phyloP scores from a whole-genome alignment of 2,797 vertebrate genomes.

The Crossoptilon crossoptilon region DNA sequence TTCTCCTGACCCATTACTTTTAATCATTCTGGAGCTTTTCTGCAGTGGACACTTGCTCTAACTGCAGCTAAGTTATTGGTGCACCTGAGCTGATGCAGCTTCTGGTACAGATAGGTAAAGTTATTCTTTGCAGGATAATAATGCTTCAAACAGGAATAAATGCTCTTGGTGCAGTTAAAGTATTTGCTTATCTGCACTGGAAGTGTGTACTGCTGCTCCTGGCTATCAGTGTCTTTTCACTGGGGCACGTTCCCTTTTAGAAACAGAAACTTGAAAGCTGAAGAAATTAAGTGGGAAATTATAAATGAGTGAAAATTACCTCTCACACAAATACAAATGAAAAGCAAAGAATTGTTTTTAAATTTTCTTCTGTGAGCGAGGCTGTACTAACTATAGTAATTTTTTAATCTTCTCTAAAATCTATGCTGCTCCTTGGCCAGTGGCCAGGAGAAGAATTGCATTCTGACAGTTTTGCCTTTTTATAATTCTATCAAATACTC shows the following conservation, averaged over 20 bases:
- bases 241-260: background rate
- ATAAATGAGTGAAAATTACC: background rate
- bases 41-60: background rate
- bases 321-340: constrained; percentile 1
- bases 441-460: constrained; percentile 34
- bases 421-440: background rate
- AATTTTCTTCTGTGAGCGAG: background rate
- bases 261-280: background rate
- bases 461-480: constrained; percentile 41
- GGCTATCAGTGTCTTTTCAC: background rate
- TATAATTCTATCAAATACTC: constrained; percentile 37
- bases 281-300: background rate
- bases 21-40: background rate
- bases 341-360: background rate
- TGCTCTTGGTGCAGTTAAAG: background rate
- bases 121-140: background rate
- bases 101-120: background rate
- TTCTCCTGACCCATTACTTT: constrained; percentile 30
- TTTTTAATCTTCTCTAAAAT: constrained; percentile 46
- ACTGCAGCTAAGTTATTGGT: background rate
- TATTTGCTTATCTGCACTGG: background rate
- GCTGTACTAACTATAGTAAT: background rate
- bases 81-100: background rate
- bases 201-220: background rate
- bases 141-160: background rate